Conservation (phyloP, 2,888 invertebrate species). For the Sarcophaga variegata region DNA sequence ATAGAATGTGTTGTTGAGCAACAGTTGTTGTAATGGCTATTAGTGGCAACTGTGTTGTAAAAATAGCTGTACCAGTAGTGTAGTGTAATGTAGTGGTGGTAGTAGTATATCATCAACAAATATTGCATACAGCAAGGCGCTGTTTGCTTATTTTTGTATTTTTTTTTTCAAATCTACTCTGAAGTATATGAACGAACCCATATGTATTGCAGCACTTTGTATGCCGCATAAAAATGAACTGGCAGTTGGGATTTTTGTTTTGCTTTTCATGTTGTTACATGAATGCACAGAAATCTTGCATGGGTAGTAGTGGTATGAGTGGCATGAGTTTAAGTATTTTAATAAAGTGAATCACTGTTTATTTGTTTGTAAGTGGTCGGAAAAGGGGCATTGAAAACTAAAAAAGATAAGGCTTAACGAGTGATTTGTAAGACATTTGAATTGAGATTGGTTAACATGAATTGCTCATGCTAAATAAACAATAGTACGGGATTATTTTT, state of each 20-base stretch:
- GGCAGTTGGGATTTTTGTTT: slow-evolving; percentile 21
- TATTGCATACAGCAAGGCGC: slow-evolving; percentile 24
- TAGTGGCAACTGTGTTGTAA: slow-evolving; percentile 31
- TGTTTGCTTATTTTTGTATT: not conserved
- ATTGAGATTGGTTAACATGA: too few species aligned
- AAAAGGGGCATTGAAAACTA: not conserved
- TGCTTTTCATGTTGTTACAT: not conserved
- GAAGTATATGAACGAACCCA: slow-evolving; percentile 48
- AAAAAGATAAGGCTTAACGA: not conserved
- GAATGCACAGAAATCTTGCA: not conserved
- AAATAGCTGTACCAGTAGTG: not conserved
- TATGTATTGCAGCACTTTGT: slow-evolving; percentile 54
- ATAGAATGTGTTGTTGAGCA: slow-evolving; percentile 33
- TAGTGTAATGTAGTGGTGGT: not conserved
- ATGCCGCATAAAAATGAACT: slow-evolving; percentile 28
- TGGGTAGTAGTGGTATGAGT: not conserved
- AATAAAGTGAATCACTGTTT: not conserved
- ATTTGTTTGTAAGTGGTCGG: not conserved
- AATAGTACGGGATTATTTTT: too few species aligned
- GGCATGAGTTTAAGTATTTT: not conserved
- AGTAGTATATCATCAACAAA: slow-evolving; percentile 55
- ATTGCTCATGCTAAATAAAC: too few species aligned
- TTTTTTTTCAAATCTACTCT: not conserved
- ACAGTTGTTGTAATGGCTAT: slow-evolving; percentile 57
- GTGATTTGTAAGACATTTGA: not conserved